These are phyloP conservation scores for Balearica regulorum DNA, from an alignment of 2,797 vertebrate species.

Conservation along the genomic window DNA sequence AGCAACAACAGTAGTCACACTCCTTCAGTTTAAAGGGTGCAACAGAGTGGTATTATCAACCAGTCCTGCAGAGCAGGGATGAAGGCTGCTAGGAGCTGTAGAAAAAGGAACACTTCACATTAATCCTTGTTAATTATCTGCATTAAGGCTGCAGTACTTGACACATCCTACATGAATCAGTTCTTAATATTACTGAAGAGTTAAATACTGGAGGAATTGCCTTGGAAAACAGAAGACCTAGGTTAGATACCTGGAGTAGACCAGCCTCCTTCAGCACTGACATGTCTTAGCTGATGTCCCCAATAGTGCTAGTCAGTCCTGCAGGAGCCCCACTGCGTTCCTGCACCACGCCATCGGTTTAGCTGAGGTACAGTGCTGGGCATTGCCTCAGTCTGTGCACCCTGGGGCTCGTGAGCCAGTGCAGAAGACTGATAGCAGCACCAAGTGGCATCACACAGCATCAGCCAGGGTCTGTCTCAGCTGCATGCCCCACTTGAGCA, in stretches of 20 bases:
- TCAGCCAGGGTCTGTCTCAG: not conserved
- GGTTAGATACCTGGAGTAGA: not conserved
- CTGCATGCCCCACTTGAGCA: no score
- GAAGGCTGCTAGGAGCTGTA: not conserved
- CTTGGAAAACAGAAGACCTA: not conserved
- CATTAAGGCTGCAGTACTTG: not conserved
- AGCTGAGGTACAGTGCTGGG: fast-evolving
- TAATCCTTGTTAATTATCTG: not conserved
- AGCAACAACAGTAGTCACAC: not conserved
- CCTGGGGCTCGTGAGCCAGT: not conserved
- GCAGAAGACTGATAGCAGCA: not conserved
- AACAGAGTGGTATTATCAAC: not conserved
- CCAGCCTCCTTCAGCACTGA: not conserved
- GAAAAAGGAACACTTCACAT: not conserved
- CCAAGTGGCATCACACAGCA: fast-evolving
- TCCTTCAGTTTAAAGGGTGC: not conserved
- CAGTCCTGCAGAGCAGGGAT: not conserved
- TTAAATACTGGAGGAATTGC: not conserved
- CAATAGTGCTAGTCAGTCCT: not conserved
- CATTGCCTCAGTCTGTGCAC: not conserved
- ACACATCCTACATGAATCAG: not conserved
- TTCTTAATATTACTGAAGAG: not conserved
- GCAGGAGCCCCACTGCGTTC: not conserved
- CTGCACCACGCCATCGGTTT: not conserved
- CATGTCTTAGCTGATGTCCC: not conserved